A percentile compares a stretch with the other conserved stretches of the same genome.
phyloP scores from a whole-genome alignment of 1,140 invertebrate genomes.

The Drosophila takahashii region DNA sequence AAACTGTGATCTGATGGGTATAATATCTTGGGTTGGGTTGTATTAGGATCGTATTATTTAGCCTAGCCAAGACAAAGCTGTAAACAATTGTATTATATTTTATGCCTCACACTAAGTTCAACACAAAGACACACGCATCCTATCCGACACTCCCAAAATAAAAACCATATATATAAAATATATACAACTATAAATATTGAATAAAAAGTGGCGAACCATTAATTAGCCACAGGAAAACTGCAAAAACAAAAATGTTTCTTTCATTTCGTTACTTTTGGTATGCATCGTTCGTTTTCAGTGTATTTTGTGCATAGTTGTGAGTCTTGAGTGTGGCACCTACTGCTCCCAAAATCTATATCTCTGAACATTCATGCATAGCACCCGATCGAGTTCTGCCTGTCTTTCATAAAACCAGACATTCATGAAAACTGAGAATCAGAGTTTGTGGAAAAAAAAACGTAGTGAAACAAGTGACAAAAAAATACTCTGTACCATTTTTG shows the following conservation, averaged over 20 bases:
- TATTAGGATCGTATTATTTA: constrained; percentile 28
- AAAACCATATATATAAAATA: constrained; percentile 33
- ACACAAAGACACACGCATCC: constrained; percentile 23
- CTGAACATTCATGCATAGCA: constrained; percentile 49
- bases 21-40: constrained; percentile 23
- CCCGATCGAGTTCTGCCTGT: constrained; percentile 49
- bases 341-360: constrained; percentile 38
- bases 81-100: constrained; percentile 75
- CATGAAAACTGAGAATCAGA: constrained; percentile 19
- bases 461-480: neutral
- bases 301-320: constrained; percentile 65
- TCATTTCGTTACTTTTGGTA: constrained; percentile 48
- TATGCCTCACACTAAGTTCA: constrained; percentile 60
- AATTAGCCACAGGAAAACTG: constrained; percentile 26
- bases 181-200: constrained; percentile 65
- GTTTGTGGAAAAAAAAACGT: constrained; percentile 9
- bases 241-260: constrained; percentile 30
- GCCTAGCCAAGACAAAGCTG: constrained; percentile 45
- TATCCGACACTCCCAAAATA: constrained; percentile 19
- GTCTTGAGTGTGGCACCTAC: constrained; percentile 58
- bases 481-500: neutral
- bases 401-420: constrained; percentile 29
- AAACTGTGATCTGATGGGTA: constrained; percentile 46
- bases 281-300: constrained; percentile 58
- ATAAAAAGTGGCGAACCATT: constrained; percentile 61